phyloP scores from a whole-genome alignment of 2,888 invertebrate species.

The Cosmopolites sordidus region DNA sequence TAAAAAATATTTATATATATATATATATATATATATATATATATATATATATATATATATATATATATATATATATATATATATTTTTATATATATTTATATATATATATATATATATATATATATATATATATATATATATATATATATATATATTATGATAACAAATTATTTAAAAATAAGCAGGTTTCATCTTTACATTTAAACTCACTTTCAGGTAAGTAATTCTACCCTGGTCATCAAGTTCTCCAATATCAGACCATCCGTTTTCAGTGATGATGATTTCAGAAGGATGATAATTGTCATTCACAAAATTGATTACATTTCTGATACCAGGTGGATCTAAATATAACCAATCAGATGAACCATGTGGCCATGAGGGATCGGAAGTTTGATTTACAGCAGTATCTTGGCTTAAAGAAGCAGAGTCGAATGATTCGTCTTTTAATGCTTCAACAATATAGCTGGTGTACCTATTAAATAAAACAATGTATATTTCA shows the following conservation, averaged over 20 bases:
- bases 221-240: conserved; percentile 54
- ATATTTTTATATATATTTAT: too few relatives aligned
- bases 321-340: conserved; percentile 59
- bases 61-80: too few relatives aligned
- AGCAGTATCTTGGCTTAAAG: not conserved
- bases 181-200: too few relatives aligned
- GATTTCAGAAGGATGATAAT: conserved; percentile 57
- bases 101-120: too few relatives aligned
- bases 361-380: conserved; percentile 52
- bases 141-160: too few relatives aligned
- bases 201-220: conserved; percentile 51
- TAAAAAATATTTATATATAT: too few relatives aligned
- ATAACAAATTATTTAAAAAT: too few relatives aligned
- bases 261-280: conserved; percentile 60
- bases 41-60: too few relatives aligned
- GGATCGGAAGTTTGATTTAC: conserved; percentile 7
- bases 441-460: not conserved
- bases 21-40: too few relatives aligned
- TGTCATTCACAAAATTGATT: conserved; percentile 56
- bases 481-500: too few relatives aligned
- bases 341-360: conserved; percentile 40
- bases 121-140: too few relatives aligned
- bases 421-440: not conserved
- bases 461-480: not conserved
- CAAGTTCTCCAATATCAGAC: conserved; percentile 47